Conservation (phyloP, 2,888 invertebrate species). For the Volucella inanis region DNA sequence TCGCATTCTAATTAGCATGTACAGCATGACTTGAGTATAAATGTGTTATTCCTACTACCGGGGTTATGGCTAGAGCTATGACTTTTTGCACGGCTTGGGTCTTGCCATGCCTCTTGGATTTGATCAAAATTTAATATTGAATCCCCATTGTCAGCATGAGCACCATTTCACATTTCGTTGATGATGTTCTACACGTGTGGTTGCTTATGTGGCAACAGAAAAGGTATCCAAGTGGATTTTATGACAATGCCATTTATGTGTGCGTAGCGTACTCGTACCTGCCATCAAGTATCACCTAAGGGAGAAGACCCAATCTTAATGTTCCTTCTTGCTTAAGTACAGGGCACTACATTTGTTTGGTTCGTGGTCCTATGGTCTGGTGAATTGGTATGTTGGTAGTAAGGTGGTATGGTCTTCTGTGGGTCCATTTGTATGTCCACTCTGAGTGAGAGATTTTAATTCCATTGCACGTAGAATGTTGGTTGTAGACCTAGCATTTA, state of each 20-base stretch:
- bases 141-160: conserved; percentile 57
- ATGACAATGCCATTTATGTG: conserved; percentile 61
- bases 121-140: conserved; percentile 71
- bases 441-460: conserved; percentile 55
- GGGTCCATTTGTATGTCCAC: conserved; percentile 34
- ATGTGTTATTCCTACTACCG: conserved; percentile 1
- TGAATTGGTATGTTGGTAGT: no score
- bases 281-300: conserved; percentile 42
- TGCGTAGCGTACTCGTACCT: conserved; percentile 14
- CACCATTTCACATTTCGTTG: conserved; percentile 64
- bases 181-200: conserved; percentile 56
- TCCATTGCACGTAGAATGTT: conserved; percentile 57
- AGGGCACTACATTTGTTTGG: conserved; percentile 22
- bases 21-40: conserved; percentile 43
- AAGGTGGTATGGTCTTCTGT: background rate
- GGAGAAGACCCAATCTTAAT: conserved; percentile 21
- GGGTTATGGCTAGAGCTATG: background rate
- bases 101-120: conserved; percentile 57
- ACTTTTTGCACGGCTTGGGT: conserved; percentile 12
- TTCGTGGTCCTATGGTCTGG: background rate
- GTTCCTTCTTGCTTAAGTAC: conserved; percentile 39
- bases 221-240: conserved; percentile 67
- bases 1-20: conserved; percentile 68
- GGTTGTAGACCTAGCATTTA: conserved; percentile 58
- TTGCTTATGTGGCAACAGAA: conserved; percentile 44